Percentiles rank a stretch among this genome's conserved stretches.
Conservation (phyloP, 2,888 invertebrate genomes). For the Parasteatoda lunata region DNA sequence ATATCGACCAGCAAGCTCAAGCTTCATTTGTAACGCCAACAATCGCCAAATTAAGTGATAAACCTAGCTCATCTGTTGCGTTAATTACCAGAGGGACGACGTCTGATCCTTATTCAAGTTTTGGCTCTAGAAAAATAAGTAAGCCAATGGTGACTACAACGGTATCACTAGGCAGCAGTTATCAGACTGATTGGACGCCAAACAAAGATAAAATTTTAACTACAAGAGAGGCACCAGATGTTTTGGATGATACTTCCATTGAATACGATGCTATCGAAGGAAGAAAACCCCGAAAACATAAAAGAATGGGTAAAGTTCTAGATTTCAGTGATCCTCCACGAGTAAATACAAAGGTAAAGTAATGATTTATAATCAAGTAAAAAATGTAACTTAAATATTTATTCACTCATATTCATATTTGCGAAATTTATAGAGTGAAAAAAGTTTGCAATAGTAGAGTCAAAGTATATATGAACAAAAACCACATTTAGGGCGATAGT, state of each 20-base stretch:
- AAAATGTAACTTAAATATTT: too few relatives aligned
- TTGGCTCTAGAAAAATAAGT: background rate
- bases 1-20: slow-evolving; percentile 8
- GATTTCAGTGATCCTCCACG: slow-evolving; percentile 11
- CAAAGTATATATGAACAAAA: too few relatives aligned
- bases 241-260: slow-evolving; percentile 21
- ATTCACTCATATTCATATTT: too few relatives aligned
- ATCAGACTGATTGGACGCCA: background rate
- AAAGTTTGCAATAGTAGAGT: too few relatives aligned
- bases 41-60: background rate
- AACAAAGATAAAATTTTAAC: background rate
- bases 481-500: too few relatives aligned
- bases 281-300: slow-evolving; percentile 32
- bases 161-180: background rate
- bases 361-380: too few relatives aligned
- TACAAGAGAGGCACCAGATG: slow-evolving; percentile 6
- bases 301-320: slow-evolving; percentile 49
- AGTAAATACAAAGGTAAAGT: background rate
- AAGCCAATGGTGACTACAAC: background rate
- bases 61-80: background rate
- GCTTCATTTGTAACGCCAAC: background rate
- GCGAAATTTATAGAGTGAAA: too few relatives aligned
- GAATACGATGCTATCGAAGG: slow-evolving; percentile 62
- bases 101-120: background rate
- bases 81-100: background rate